These are phyloP conservation scores for Spinus pinus DNA, from an alignment of 2,797 vertebrate species.

Conservation along the genomic window DNA sequence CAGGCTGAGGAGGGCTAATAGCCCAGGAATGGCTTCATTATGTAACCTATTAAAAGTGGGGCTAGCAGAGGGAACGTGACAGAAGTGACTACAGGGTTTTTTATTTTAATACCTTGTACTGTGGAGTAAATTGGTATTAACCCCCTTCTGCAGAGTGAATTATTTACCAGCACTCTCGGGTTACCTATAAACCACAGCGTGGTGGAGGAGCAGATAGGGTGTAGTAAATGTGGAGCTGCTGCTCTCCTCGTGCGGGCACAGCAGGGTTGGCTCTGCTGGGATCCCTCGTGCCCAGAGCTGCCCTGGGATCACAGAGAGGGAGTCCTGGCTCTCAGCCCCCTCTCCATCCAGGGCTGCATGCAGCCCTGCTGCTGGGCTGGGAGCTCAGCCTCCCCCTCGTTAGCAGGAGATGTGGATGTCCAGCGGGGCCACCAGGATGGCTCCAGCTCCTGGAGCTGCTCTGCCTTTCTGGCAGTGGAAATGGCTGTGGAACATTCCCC, in stretches of 20 bases:
- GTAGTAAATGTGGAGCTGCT: background rate
- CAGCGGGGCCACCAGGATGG: rapidly evolving
- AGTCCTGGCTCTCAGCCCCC: background rate
- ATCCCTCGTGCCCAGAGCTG: background rate
- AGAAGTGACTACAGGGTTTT: slow-evolving; percentile 49
- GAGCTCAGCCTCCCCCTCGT: background rate
- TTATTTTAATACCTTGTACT: slow-evolving; percentile 49
- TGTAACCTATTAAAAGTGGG: slow-evolving; percentile 69
- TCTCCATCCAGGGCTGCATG: background rate
- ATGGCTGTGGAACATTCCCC: background rate
- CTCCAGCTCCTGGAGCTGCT: background rate
- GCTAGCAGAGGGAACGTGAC: slow-evolving; percentile 26
- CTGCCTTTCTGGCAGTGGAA: background rate
- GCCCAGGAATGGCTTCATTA: slow-evolving; percentile 60
- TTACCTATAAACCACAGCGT: background rate
- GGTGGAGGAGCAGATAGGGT: background rate
- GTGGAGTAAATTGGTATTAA: slow-evolving; percentile 39
- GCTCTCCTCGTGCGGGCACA: rapidly evolving
- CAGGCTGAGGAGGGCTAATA: slow-evolving; percentile 54
- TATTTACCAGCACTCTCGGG: slow-evolving; percentile 25
- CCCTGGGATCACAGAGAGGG: background rate
- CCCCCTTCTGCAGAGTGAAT: slow-evolving; percentile 51
- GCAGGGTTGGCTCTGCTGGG: background rate
- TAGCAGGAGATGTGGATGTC: rapidly evolving
- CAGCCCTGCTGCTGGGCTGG: background rate